These are phyloP conservation scores for Apis cerana DNA, from an alignment of 1,140 invertebrate genomes.

Conservation along the genomic window DNA sequence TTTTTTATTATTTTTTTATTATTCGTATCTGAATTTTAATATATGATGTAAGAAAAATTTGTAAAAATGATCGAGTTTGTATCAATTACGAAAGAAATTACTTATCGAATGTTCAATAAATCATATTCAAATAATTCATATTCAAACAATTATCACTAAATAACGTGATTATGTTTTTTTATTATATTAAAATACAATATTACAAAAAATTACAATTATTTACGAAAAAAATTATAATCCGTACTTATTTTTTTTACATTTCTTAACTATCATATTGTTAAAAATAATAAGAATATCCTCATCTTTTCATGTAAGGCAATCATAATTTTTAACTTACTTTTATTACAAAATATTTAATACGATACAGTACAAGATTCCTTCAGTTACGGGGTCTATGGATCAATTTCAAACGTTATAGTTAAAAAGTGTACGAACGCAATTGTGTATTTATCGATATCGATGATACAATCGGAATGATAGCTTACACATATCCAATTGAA, in stretches of 20 bases:
- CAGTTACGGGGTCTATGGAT: not conserved
- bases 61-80: not conserved
- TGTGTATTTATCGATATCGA: not conserved
- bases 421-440: not conserved
- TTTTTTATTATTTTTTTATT: not conserved
- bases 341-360: no score
- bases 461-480: not conserved
- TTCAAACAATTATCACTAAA: no score
- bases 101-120: not conserved
- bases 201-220: no score
- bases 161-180: no score
- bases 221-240: no score
- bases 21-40: no score
- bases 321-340: not conserved
- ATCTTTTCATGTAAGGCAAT: not conserved
- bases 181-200: no score
- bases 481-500: not conserved
- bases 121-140: not conserved
- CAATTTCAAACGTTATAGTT: not conserved
- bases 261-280: no score
- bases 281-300: not conserved
- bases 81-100: not conserved
- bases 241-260: not conserved
- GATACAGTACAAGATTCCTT: not conserved
- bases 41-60: not conserved